Percentiles rank a stretch among this genome's conserved stretches.
phyloP scores from a whole-genome alignment of 2,888 invertebrate genomes.

The Meiosimyza platycephala region DNA sequence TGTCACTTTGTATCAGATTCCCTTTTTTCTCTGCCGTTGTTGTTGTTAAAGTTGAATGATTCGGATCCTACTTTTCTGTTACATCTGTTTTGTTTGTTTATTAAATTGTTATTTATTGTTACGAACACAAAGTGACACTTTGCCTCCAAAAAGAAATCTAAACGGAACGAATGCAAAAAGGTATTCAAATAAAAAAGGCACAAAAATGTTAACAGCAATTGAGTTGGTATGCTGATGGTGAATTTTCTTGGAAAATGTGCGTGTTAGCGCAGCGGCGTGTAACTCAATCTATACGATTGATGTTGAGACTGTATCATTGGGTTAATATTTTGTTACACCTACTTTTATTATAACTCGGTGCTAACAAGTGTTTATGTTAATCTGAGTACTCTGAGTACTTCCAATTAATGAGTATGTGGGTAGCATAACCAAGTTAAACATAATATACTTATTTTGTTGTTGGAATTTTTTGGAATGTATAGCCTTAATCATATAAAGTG shows the following conservation, averaged over 20 bases:
- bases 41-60: conserved; percentile 13
- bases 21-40: neutral
- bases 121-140: conserved; percentile 37
- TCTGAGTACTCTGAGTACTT: no score
- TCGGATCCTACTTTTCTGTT: conserved; percentile 8
- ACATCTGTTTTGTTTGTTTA: conserved; percentile 32
- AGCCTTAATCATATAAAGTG: no score
- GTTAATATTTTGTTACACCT: no score
- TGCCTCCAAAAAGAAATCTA: neutral
- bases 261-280: no score
- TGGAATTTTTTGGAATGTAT: no score
- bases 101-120: conserved; percentile 40
- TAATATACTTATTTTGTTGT: no score
- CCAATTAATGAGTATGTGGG: no score
- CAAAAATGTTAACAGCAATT: neutral
- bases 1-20: conserved; percentile 16
- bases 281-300: no score
- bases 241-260: neutral
- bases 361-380: no score
- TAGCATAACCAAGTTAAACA: no score
- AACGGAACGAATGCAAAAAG: conserved; percentile 14
- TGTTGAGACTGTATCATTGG: no score
- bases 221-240: neutral
- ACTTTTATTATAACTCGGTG: no score
- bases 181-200: neutral